Percentiles rank a stretch among this genome's conserved stretches.
Evolutionary conservation across 2,113 vertebrate genomes (phyloP).

Genomic region (Rhinoderma darwinii): DNA sequence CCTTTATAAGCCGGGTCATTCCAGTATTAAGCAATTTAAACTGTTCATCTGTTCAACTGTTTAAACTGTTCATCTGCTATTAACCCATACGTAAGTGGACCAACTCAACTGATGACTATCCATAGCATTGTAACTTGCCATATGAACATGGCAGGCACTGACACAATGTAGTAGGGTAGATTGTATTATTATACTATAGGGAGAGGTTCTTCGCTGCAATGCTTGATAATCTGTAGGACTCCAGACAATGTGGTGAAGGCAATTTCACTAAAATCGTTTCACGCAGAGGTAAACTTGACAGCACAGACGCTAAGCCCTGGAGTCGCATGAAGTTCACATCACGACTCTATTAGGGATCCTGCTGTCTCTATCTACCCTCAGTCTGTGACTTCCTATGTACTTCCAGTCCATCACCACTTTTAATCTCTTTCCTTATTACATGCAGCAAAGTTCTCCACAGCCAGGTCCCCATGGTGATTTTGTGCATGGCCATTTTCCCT

Average conservation of each 20-base stretch:
- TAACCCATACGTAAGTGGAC: neutral
- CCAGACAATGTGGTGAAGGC: conserved; percentile 1
- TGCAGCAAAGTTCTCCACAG: neutral
- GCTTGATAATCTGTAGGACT: conserved; percentile 1
- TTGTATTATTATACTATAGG: neutral
- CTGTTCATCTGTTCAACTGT: too few species aligned
- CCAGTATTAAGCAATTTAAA: too few species aligned
- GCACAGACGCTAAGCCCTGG: neutral
- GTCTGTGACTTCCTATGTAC: neutral
- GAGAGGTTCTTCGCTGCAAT: neutral
- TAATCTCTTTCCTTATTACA: neutral
- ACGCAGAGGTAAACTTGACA: neutral
- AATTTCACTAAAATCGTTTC: neutral
- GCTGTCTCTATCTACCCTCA: neutral
- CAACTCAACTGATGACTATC: neutral
- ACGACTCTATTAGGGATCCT: neutral
- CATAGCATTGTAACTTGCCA: neutral
- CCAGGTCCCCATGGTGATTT: too few species aligned
- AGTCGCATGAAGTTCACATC: neutral
- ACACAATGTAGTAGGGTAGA: neutral
- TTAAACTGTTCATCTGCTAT: neutral
- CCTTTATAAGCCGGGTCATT: too few species aligned
- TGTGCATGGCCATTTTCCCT: too few species aligned
- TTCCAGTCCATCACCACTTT: neutral
- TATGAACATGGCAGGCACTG: neutral